Evolutionary conservation across 2,113 vertebrate species (phyloP).

Genomic region (Eudorcas thomsonii): DNA sequence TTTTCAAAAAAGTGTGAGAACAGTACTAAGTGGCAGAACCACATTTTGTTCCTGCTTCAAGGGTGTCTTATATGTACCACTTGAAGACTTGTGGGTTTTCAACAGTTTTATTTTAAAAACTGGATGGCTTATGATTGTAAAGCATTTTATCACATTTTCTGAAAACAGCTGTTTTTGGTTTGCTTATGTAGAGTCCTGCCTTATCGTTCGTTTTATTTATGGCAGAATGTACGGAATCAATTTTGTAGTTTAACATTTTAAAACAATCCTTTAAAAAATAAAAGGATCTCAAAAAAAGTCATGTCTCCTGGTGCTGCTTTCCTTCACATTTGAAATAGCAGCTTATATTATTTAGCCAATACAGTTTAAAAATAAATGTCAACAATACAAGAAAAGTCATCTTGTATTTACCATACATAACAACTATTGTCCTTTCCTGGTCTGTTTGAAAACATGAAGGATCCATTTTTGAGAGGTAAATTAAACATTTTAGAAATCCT

Average conservation of each 20-base stretch:
- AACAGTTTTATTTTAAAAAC: conserved; percentile 98
- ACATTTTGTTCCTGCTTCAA: conserved; percentile 77
- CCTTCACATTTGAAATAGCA: conserved; percentile 56
- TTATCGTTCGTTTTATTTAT: conserved; percentile 85
- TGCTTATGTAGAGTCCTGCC: conserved; percentile 89
- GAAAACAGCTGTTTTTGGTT: conserved; percentile 85
- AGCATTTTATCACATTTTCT: conserved; percentile 90
- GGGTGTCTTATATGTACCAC: conserved; percentile 77
- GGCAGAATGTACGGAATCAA: conserved; percentile 86
- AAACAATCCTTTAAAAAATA: conserved; percentile 91
- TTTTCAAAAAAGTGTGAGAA: conserved; percentile 74
- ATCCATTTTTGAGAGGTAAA: conserved; percentile 27
- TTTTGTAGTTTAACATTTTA: conserved; percentile 91
- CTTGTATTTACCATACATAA: neutral
- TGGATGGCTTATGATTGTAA: conserved; percentile 92
- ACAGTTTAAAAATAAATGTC: conserved; percentile 54
- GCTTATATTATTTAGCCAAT: conserved; percentile 35
- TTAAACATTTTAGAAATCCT: conserved; percentile 32
- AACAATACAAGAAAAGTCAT: neutral
- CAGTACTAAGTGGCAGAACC: conserved; percentile 74
- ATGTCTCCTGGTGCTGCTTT: conserved; percentile 64
- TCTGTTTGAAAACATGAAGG: neutral
- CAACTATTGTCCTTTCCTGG: neutral
- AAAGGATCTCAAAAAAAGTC: conserved; percentile 82
- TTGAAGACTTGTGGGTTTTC: conserved; percentile 84